phyloP scores from a whole-genome alignment of 2,888 invertebrate species.

The Rotaria magnacalcarata region DNA sequence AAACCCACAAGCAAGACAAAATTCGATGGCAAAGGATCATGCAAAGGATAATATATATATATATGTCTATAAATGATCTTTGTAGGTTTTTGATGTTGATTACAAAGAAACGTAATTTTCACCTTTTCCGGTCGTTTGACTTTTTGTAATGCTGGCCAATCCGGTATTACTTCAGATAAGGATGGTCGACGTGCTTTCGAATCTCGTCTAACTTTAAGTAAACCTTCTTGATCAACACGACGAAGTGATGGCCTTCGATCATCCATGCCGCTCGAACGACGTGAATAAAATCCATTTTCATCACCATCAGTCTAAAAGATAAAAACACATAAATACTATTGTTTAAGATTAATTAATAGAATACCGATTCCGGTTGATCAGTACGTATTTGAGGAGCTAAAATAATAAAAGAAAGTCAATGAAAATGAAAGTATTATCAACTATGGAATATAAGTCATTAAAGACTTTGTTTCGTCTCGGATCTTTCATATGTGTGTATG shows the following conservation, averaged over 20 bases:
- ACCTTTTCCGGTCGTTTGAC: slow-evolving; percentile 43
- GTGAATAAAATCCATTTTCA: neutral
- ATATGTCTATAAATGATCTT: too few relatives aligned
- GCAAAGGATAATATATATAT: too few relatives aligned
- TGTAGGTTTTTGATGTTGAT: too few relatives aligned
- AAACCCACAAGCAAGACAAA: too few relatives aligned
- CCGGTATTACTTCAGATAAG: slow-evolving; percentile 44
- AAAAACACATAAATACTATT: too few relatives aligned
- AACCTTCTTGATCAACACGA: slow-evolving; percentile 43
- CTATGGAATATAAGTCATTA: too few relatives aligned
- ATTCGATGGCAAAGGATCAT: too few relatives aligned
- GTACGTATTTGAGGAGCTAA: neutral
- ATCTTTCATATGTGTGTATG: too few relatives aligned
- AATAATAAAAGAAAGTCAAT: neutral
- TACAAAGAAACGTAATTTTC: neutral
- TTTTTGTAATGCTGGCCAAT: slow-evolving; percentile 46
- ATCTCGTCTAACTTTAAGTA: slow-evolving; percentile 43
- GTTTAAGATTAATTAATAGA: neutral
- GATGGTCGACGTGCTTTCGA: slow-evolving; percentile 44
- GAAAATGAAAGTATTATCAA: neutral
- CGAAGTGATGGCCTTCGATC: slow-evolving; percentile 44
- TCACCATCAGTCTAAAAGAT: neutral
- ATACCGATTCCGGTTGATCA: neutral
- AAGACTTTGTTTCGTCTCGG: too few relatives aligned
- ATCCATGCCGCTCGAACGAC: slow-evolving; percentile 44